Percentiles rank a stretch among this genome's conserved stretches.
phyloP scores from a whole-genome alignment of 2,113 vertebrate genomes.

The Takifugu flavidus region DNA sequence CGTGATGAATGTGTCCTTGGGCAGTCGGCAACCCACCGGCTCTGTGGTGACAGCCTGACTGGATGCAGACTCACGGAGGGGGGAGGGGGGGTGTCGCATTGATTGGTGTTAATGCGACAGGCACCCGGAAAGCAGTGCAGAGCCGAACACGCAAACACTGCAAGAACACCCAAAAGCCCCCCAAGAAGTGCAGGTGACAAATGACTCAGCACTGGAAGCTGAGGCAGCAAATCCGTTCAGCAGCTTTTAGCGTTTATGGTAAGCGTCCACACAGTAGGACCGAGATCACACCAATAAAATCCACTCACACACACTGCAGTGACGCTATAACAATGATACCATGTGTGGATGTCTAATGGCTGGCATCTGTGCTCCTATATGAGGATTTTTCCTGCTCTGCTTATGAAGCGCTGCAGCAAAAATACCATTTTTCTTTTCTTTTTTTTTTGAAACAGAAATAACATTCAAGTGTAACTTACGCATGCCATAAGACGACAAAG shows the following conservation, averaged over 20 bases:
- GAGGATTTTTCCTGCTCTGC: too few relatives aligned
- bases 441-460: too few relatives aligned
- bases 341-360: too few relatives aligned
- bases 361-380: too few relatives aligned
- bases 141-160: background rate
- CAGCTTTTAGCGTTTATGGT: constrained; percentile 1
- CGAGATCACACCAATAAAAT: background rate
- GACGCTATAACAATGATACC: too few relatives aligned
- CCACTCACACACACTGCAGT: too few relatives aligned
- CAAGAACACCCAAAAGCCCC: constrained; percentile 2
- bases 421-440: too few relatives aligned
- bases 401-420: too few relatives aligned
- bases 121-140: constrained; percentile 22
- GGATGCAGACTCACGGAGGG: constrained; percentile 32
- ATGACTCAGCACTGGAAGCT: background rate
- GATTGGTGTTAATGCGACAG: constrained; percentile 42
- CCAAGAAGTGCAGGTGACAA: constrained; percentile 2
- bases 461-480: too few relatives aligned
- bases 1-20: constrained; percentile 48
- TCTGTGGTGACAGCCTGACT: constrained; percentile 57
- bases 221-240: constrained; percentile 7
- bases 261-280: background rate
- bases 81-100: constrained; percentile 46
- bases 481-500: too few relatives aligned
- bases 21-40: constrained; percentile 22